Base-by-base conservation (phyloP, 2,797 vertebrate genomes). In the Setipinna tenuifilis region DNA sequence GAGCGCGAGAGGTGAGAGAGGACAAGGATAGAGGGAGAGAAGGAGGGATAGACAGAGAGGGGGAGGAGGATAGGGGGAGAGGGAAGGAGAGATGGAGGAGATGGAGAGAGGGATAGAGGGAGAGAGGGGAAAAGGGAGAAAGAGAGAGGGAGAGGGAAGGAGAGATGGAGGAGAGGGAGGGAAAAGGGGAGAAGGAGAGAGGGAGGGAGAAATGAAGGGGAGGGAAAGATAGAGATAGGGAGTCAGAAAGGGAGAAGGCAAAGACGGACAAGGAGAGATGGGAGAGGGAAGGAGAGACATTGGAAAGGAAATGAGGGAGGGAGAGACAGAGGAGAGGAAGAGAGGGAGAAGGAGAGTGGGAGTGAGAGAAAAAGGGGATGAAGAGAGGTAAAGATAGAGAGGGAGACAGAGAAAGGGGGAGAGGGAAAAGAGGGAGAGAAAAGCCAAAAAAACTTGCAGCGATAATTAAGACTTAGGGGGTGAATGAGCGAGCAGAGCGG, bases 391-490 rank as follows among this genome's bases (percentile, higher is more conserved):
- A 91, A 91, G 92, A 89, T 82, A 89, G 50, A 54, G 50, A 91
- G 91, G 93, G 93, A 95, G 93, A 92, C 91, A 94, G 93, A 90
- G 91, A 93, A 93, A 91, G 91, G 92, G 89, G 83, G 88, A 90
- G 62, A 91, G 90, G 93, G 91, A 82, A 87, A 91, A 25, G 6
- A 7, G 9, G 14, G 9, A 54, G 9, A 54, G 50, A 2, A 54
- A 3, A 90, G 90, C 90, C 88, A 93, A 54, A 54, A 93, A 93
- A 93, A 92, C 87, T 41, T 86, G 90, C 90, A 94, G 92, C 89
- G 93, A 93, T 95, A 94, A 94, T 94, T 95, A 95, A 95, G 94
- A 95, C 94, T 94, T 94, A 94, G 93, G 93, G 94, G 94, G 94
- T 94, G 93, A 95, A 95, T 94, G 94, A 94, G 92, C 93, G 91